Evolutionary conservation across 1,140 invertebrate genomes (phyloP).

Genomic region (Cydia fagiglandana): DNA sequence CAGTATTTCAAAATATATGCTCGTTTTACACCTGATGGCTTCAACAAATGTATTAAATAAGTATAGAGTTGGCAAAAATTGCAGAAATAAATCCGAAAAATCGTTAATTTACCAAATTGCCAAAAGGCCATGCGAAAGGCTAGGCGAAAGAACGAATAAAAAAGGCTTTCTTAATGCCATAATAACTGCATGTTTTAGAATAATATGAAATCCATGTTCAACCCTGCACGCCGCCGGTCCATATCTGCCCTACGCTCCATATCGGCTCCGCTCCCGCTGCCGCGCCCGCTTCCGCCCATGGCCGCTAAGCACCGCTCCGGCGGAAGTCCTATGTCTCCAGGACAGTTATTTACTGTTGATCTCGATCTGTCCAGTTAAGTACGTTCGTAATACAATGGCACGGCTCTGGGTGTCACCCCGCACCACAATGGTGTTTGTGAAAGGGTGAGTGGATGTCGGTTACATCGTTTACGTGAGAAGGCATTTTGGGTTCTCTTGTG

Average conservation of each 20-base stretch:
- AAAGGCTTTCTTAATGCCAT: too few relatives aligned
- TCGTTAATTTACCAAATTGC: too few relatives aligned
- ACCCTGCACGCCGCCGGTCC: slow-evolving; percentile 5
- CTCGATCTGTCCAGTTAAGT: slow-evolving; percentile 29
- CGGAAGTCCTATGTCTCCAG: slow-evolving; percentile 27
- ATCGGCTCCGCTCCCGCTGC: slow-evolving; percentile 12
- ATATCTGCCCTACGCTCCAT: slow-evolving; percentile 14
- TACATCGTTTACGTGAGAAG: neutral
- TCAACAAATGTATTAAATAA: too few relatives aligned
- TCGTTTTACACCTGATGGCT: too few relatives aligned
- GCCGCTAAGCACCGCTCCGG: slow-evolving; percentile 20
- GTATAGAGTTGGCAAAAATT: too few relatives aligned
- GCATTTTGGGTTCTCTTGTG: neutral
- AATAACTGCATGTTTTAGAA: neutral
- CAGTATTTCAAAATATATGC: too few relatives aligned
- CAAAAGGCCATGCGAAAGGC: too few relatives aligned
- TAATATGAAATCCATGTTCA: neutral
- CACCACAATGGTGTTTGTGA: neutral
- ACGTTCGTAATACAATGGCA: slow-evolving; percentile 21
- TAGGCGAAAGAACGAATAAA: too few relatives aligned
- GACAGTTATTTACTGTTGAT: slow-evolving; percentile 31
- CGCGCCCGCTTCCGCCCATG: slow-evolving; percentile 24
- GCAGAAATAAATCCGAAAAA: too few relatives aligned
- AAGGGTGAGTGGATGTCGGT: neutral
- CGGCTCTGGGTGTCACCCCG: neutral